A percentile compares a stretch with the other conserved stretches of the same genome.
Evolutionary conservation across 2,113 vertebrate species (phyloP).

Genomic region (Sus scrofa): DNA sequence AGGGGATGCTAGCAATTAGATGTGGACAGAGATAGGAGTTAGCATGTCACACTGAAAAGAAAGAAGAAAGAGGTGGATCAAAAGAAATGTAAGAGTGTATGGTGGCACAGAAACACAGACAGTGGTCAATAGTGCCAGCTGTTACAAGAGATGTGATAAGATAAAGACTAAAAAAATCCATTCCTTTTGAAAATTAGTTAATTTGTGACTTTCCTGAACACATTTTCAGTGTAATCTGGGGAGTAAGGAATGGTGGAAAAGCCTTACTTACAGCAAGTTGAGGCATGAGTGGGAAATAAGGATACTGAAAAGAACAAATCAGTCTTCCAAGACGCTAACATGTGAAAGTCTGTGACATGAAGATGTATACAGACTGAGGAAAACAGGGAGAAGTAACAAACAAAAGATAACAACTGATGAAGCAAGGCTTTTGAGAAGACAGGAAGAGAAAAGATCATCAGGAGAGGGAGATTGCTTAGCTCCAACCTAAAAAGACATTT

Average conservation of each 20-base stretch:
- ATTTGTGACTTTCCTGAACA: not conserved
- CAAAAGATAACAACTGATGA: not conserved
- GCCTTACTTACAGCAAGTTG: not conserved
- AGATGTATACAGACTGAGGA: not conserved
- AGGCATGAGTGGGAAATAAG: not conserved
- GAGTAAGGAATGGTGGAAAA: not conserved
- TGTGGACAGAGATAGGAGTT: not conserved
- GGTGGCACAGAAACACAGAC: not conserved
- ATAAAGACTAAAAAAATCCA: not conserved
- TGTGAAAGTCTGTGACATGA: not conserved
- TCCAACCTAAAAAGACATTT: not conserved
- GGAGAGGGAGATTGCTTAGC: not conserved
- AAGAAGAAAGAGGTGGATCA: not conserved
- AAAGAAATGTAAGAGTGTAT: not conserved
- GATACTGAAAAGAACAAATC: not conserved
- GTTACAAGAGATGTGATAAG: not conserved
- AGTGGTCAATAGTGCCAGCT: not conserved
- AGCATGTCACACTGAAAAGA: not conserved
- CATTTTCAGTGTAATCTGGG: not conserved
- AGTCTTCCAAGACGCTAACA: not conserved
- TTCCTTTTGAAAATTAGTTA: not conserved
- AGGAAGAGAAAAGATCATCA: conserved; percentile 2
- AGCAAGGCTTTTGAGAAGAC: not conserved
- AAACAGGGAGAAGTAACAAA: not conserved
- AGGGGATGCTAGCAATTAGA: not conserved